Conservation (phyloP, 2,888 invertebrate species). For the Ochropleura plecta region DNA sequence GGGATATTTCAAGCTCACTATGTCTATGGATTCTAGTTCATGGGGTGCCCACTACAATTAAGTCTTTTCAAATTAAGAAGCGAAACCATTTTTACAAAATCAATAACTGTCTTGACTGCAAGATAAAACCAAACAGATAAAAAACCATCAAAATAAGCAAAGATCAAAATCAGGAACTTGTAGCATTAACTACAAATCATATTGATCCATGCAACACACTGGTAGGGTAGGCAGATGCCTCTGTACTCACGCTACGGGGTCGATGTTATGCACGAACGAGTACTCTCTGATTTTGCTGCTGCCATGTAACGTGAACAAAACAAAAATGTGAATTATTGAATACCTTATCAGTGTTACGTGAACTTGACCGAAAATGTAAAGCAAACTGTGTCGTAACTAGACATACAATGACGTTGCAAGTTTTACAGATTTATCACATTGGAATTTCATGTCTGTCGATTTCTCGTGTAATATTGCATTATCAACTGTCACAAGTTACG, state of each 20-base stretch:
- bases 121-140: slow-evolving; percentile 31
- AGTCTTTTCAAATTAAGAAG: slow-evolving; percentile 32
- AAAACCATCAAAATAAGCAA: slow-evolving; percentile 9
- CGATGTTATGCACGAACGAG: slow-evolving; percentile 89
- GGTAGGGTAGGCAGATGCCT: slow-evolving; percentile 55
- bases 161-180: slow-evolving; percentile 18
- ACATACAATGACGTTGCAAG: slow-evolving; percentile 13
- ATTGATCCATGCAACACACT: slow-evolving; percentile 67
- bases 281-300: slow-evolving; percentile 78
- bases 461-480: slow-evolving; percentile 30
- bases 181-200: slow-evolving; percentile 24
- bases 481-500: slow-evolving; percentile 39
- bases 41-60: background rate
- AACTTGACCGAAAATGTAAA: slow-evolving; percentile 51
- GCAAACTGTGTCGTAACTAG: slow-evolving; percentile 11
- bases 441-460: slow-evolving; percentile 41
- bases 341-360: slow-evolving; percentile 65
- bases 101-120: background rate
- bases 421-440: slow-evolving; percentile 37
- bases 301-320: slow-evolving; percentile 80
- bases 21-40: background rate
- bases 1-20: background rate
- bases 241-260: slow-evolving; percentile 85
- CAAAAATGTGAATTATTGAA: slow-evolving; percentile 45
- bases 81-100: slow-evolving; percentile 24